phyloP scores from a whole-genome alignment of 2,113 vertebrate genomes.

The Hipposideros armiger region DNA sequence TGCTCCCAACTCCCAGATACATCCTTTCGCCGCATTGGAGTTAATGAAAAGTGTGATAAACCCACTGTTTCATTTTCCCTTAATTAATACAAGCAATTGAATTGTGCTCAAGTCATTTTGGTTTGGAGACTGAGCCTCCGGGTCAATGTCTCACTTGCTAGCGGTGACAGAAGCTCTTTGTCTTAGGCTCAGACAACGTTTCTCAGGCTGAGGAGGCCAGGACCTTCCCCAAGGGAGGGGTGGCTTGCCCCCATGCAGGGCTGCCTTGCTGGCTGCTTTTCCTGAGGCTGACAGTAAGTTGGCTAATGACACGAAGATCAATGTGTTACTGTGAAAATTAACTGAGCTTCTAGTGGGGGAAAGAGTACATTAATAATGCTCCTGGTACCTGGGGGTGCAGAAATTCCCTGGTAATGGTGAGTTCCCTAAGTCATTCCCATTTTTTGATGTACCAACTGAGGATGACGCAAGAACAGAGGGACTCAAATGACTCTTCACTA shows the following conservation, averaged over 20 bases:
- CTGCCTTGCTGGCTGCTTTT: not conserved
- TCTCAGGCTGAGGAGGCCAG: not conserved
- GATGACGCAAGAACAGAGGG: not conserved
- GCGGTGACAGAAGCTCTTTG: conserved; percentile 20
- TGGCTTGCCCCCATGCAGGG: not conserved
- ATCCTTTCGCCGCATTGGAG: not conserved
- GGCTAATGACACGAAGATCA: conserved; percentile 20
- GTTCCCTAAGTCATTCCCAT: not conserved
- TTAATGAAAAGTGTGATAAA: conserved; percentile 79
- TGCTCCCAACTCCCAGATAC: not conserved
- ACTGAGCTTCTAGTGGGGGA: not conserved
- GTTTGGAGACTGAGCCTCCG: conserved; percentile 57
- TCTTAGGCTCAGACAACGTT: not conserved
- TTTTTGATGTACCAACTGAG: not conserved
- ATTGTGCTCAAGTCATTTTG: conserved; percentile 70
- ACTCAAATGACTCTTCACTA: not conserved
- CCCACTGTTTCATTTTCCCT: conserved; percentile 64
- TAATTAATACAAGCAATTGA: conserved; percentile 79
- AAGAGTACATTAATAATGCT: not conserved
- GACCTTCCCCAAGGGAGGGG: not conserved
- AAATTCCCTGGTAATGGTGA: no score
- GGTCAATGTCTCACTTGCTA: conserved; percentile 44
- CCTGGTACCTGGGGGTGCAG: not conserved
- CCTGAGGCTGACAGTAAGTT: not conserved
- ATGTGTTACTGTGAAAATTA: not conserved